A percentile compares a stretch with the other conserved stretches of the same genome.
These are phyloP conservation scores for Drosophila santomea DNA, from an alignment of 1,140 invertebrate species.

Conservation along the genomic window DNA sequence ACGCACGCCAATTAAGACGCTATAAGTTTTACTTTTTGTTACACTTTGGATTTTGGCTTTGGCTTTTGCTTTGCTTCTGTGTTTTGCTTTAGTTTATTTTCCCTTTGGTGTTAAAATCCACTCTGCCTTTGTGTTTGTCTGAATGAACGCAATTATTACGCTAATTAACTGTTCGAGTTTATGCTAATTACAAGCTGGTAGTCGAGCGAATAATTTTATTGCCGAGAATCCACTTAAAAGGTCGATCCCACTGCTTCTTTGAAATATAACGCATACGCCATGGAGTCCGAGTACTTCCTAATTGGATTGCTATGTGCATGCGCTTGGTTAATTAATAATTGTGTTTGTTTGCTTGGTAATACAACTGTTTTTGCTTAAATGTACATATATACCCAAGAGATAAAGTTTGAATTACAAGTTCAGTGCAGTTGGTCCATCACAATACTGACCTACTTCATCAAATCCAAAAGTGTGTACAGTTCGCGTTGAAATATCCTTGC, in stretches of 20 bases:
- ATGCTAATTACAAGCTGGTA: constrained; percentile 65
- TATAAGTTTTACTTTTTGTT: constrained; percentile 74
- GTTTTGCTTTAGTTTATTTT: background rate
- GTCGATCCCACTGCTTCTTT: constrained; percentile 13
- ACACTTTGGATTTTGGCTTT: constrained; percentile 37
- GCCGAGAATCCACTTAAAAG: constrained; percentile 53
- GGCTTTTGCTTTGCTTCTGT: constrained; percentile 1
- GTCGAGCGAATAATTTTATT: constrained; percentile 51
- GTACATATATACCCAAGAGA: too few relatives aligned
- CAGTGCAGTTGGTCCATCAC: background rate
- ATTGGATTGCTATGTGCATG: constrained; percentile 7
- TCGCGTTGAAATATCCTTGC: constrained; percentile 21
- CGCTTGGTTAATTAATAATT: constrained; percentile 11
- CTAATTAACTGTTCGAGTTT: constrained; percentile 80
- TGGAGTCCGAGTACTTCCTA: constrained; percentile 3
- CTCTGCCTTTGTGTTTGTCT: constrained; percentile 36
- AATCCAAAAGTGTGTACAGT: constrained; percentile 24
- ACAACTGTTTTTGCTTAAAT: background rate
- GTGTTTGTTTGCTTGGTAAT: background rate
- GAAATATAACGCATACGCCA: constrained; percentile 48
- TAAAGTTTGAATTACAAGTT: background rate
- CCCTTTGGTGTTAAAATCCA: constrained; percentile 42
- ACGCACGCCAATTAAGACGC: constrained; percentile 81
- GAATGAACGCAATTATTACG: constrained; percentile 75
- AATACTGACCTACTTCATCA: constrained; percentile 28